phyloP scores from a whole-genome alignment of 2,113 vertebrate species.

The Triplophysa dalaica region DNA sequence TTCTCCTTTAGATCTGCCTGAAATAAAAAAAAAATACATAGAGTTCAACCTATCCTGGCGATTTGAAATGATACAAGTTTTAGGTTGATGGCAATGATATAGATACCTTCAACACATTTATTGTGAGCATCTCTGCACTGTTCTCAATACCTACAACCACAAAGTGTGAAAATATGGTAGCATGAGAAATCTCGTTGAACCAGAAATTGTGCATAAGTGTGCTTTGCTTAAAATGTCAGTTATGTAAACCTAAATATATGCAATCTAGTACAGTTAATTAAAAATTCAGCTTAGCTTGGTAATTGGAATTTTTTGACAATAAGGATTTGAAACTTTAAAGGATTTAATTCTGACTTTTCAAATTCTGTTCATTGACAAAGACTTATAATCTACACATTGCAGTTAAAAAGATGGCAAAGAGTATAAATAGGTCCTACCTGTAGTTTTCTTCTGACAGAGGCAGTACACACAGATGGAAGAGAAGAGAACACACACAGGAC shows the following conservation, averaged over 20 bases:
- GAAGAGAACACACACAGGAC: slow-evolving; percentile 25
- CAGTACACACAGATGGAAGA: background rate
- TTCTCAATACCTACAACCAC: slow-evolving; percentile 1
- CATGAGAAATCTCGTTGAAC: background rate
- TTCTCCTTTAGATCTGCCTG: background rate
- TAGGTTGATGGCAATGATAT: background rate
- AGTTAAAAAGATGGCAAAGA: background rate
- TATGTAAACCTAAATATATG: no score
- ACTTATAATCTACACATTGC: background rate
- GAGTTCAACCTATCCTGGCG: no score
- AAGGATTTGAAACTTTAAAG: no score
- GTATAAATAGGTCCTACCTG: background rate
- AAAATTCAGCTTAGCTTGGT: no score
- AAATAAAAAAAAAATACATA: background rate
- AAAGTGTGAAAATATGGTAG: background rate
- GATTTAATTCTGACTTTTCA: no score
- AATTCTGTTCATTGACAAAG: no score
- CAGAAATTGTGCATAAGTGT: background rate
- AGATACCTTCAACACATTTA: background rate
- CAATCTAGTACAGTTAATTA: no score
- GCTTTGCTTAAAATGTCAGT: background rate
- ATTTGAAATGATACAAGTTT: no score
- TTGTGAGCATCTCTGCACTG: background rate
- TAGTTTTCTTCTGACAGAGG: background rate
- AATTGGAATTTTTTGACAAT: no score